These are phyloP conservation scores for Aythya baeri DNA, from an alignment of 2,113 vertebrate species.

Conservation along the genomic window DNA sequence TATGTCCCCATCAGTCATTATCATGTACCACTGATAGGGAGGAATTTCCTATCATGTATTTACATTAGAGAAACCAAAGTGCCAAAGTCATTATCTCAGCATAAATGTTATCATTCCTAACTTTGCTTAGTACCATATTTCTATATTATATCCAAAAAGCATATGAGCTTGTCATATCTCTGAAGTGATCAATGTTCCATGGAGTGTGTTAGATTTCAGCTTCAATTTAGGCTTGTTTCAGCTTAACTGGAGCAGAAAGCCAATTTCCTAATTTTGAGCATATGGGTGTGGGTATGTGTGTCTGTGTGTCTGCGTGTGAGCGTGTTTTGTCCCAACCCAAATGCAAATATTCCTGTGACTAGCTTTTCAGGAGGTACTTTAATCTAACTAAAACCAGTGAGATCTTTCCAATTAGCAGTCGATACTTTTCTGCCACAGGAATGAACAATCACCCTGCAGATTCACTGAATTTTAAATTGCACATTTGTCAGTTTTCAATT, in stretches of 20 bases:
- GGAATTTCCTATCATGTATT: background rate
- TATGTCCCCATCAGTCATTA: constrained; percentile 12
- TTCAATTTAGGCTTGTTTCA: background rate
- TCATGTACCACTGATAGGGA: background rate
- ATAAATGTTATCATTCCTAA: constrained; percentile 26
- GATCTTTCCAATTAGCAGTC: background rate
- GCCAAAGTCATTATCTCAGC: constrained; percentile 40
- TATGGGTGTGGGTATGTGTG: fast-evolving
- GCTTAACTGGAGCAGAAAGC: constrained; percentile 3
- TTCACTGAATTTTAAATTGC: background rate
- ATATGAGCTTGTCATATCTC: background rate
- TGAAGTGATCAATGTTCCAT: background rate
- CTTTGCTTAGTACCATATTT: background rate
- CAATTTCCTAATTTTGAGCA: background rate
- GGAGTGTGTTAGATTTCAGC: background rate
- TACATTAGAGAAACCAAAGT: constrained; percentile 47
- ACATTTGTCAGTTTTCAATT: constrained; percentile 50
- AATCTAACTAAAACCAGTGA: background rate
- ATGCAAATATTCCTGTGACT: background rate
- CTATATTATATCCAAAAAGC: background rate
- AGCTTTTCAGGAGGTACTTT: constrained; percentile 41
- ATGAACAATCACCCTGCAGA: background rate
- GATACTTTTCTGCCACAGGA: background rate
- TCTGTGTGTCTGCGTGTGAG: background rate
- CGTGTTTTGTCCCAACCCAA: background rate